phyloP scores from a whole-genome alignment of 2,888 invertebrate species.

The Dexiosoma caninum region DNA sequence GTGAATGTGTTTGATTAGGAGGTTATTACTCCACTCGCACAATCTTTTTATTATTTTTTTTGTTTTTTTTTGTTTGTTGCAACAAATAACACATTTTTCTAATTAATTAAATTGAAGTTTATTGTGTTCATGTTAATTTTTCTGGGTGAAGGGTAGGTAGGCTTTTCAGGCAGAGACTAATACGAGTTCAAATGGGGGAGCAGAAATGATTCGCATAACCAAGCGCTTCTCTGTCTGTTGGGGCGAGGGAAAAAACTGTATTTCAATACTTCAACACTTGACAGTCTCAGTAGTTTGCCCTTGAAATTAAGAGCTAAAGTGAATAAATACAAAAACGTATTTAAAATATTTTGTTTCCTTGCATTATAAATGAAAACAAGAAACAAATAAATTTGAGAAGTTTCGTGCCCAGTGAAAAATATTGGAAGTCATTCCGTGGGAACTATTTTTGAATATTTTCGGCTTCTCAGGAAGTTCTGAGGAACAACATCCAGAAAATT shows the following conservation, averaged over 20 bases:
- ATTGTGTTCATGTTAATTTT: slow-evolving; percentile 27
- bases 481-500: no score
- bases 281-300: slow-evolving; percentile 56
- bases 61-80: no score
- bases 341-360: neutral
- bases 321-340: slow-evolving; percentile 31
- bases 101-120: slow-evolving; percentile 43
- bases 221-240: slow-evolving; percentile 26
- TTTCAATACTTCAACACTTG: slow-evolving; percentile 43
- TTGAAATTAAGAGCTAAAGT: slow-evolving; percentile 62
- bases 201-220: slow-evolving; percentile 22
- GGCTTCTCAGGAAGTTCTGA: no score
- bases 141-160: slow-evolving; percentile 55
- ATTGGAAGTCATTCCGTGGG: no score
- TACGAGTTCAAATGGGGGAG: neutral
- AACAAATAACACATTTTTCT: slow-evolving; percentile 15
- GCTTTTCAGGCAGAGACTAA: slow-evolving; percentile 3
- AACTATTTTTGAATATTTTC: no score
- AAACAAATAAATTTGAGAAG: no score
- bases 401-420: no score
- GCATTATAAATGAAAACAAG: neutral
- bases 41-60: no score
- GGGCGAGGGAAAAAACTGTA: slow-evolving; percentile 21
- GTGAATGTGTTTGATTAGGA: slow-evolving; percentile 2
- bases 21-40: slow-evolving; percentile 5